A percentile compares a stretch with the other conserved stretches of the same genome.
Conservation (phyloP, 30 jellyfish, hydroid and myxozoan species). For the Rhopilema esculentum region DNA sequence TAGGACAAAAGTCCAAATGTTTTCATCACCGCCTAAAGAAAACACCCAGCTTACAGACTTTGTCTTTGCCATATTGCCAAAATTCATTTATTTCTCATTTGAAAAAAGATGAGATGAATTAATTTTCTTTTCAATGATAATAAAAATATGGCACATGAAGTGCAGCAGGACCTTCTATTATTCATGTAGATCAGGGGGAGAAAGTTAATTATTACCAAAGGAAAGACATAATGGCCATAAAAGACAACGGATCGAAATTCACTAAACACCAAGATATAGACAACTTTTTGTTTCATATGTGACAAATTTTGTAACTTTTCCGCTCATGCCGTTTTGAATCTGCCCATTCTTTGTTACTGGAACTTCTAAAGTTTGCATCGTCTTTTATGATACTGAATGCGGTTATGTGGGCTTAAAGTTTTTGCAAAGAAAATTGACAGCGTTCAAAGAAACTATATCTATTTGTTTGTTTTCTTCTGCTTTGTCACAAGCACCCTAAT, state of each 20-base stretch:
- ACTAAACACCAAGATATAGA: not conserved
- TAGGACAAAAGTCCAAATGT: conserved; percentile 1
- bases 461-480: too few species aligned
- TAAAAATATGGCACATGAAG: conserved; percentile 7
- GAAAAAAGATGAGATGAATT: conserved; percentile 1
- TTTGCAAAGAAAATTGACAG: too few species aligned
- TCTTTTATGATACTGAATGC: too few species aligned
- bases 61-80: conserved; percentile 34
- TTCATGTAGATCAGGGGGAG: not conserved
- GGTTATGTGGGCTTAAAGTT: too few species aligned
- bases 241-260: too few species aligned
- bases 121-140: conserved; percentile 4
- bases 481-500: too few species aligned
- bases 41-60: conserved; percentile 3
- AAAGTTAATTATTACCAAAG: not conserved
- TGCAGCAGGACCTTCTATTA: not conserved
- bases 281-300: not conserved
- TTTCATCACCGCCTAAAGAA: conserved; percentile 28
- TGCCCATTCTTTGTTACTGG: too few species aligned
- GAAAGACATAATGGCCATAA: not conserved
- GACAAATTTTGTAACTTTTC: not conserved
- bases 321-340: too few species aligned
- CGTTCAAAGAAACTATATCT: too few species aligned
- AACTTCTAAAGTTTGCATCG: too few species aligned
- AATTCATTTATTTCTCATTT: conserved; percentile 19